These are phyloP conservation scores for Malacoraja senta DNA, from an alignment of 2,797 vertebrate genomes.

Conservation along the genomic window DNA sequence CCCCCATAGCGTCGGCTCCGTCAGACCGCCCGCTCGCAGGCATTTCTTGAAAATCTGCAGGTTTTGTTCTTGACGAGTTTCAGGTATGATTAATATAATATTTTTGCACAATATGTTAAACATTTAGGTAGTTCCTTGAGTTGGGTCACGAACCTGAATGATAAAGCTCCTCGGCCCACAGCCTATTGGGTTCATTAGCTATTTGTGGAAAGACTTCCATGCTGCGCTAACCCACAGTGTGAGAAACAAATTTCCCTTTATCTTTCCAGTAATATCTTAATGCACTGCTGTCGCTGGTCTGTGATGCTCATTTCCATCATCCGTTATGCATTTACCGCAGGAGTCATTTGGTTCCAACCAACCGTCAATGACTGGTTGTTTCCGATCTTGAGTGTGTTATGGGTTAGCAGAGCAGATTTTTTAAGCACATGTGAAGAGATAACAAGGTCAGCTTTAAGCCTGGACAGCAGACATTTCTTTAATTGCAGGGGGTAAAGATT, in stretches of 20 bases:
- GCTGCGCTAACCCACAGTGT: not conserved
- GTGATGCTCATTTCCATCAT: not conserved
- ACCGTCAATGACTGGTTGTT: not conserved
- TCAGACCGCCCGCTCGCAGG: too few relatives aligned
- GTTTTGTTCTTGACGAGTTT: too few relatives aligned
- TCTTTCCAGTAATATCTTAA: not conserved
- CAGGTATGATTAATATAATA: too few relatives aligned
- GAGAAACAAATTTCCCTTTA: not conserved
- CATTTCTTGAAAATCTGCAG: too few relatives aligned
- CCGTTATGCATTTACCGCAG: not conserved
- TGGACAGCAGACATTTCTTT: not conserved
- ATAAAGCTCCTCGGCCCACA: too few relatives aligned
- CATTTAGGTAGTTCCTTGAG: too few relatives aligned
- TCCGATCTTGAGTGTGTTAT: not conserved
- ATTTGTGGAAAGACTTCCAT: conserved; percentile 4
- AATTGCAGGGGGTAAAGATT: not conserved
- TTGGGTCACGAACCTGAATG: too few relatives aligned
- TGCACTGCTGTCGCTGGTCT: not conserved
- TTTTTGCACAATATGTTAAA: too few relatives aligned
- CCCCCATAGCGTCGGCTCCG: too few relatives aligned
- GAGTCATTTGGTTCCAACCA: not conserved
- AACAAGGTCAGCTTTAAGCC: not conserved
- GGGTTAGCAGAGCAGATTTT: not conserved
- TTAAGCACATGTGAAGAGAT: not conserved
- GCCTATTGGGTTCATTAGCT: not conserved